A percentile compares a stretch with the other conserved stretches of the same genome.
Conservation (phyloP, 2,113 vertebrate species). For the Oceanodroma tethys region DNA sequence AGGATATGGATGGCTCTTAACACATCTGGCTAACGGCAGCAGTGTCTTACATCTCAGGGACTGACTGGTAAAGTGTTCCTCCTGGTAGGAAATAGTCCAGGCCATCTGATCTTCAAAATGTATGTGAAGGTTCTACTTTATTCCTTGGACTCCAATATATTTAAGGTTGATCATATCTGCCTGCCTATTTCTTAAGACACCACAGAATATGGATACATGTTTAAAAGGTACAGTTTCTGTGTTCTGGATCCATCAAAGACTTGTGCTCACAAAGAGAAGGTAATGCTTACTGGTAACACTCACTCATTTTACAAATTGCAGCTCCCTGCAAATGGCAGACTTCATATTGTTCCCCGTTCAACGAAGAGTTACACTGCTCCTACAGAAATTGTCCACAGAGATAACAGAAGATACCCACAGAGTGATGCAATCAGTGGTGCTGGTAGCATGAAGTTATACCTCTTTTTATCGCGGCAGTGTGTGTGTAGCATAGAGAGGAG, state of each 20-base stretch:
- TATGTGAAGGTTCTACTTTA: not conserved
- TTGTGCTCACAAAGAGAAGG: not conserved
- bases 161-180: not conserved
- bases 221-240: not conserved
- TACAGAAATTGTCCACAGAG: not conserved
- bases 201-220: not conserved
- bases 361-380: not conserved
- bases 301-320: not conserved
- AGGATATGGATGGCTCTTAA: not conserved
- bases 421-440: not conserved
- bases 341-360: not conserved
- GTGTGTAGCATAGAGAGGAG: not conserved
- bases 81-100: not conserved
- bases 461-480: not conserved
- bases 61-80: not conserved
- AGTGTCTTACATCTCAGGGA: not conserved
- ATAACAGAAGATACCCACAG: not conserved
- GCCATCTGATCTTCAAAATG: not conserved
- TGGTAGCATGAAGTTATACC: not conserved
- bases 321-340: not conserved
- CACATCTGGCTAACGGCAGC: not conserved
- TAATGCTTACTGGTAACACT: not conserved
- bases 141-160: not conserved
- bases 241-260: not conserved
- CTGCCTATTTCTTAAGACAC: not conserved